Evolutionary conservation across 2,113 vertebrate species (phyloP).

Genomic region (Nymphicus hollandicus): DNA sequence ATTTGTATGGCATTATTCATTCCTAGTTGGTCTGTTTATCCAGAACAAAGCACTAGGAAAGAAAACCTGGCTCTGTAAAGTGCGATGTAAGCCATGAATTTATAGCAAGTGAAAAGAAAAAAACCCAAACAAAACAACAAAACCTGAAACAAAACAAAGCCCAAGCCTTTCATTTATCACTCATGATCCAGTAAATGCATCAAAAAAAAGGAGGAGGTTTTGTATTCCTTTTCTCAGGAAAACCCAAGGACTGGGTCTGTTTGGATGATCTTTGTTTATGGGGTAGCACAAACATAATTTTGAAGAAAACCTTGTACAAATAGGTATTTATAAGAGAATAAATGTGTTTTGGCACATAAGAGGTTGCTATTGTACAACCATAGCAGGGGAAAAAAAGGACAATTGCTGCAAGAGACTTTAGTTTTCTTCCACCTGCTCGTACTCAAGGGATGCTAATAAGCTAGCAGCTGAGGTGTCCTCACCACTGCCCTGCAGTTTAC

Average conservation of each 20-base stretch:
- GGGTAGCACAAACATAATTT: background rate
- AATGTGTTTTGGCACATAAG: background rate
- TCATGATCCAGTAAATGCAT: accelerated
- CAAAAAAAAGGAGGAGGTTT: background rate
- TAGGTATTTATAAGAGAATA: background rate
- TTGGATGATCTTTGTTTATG: background rate
- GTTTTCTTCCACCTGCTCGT: background rate
- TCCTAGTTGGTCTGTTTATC: background rate
- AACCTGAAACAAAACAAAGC: background rate
- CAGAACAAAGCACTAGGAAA: background rate
- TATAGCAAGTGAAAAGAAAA: background rate
- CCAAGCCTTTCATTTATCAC: background rate
- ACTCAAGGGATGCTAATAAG: background rate
- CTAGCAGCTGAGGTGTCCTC: background rate
- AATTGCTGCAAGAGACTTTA: background rate
- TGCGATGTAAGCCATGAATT: background rate
- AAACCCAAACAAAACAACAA: background rate
- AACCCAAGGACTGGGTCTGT: background rate
- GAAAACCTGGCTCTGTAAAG: background rate
- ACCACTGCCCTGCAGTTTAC: background rate
- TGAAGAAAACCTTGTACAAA: background rate
- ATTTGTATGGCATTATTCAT: background rate
- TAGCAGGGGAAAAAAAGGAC: background rate
- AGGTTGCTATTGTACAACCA: background rate
- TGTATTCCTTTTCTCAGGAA: background rate